phyloP scores from a whole-genome alignment of 2,888 invertebrate genomes.

The Drosophila meridionalis region DNA sequence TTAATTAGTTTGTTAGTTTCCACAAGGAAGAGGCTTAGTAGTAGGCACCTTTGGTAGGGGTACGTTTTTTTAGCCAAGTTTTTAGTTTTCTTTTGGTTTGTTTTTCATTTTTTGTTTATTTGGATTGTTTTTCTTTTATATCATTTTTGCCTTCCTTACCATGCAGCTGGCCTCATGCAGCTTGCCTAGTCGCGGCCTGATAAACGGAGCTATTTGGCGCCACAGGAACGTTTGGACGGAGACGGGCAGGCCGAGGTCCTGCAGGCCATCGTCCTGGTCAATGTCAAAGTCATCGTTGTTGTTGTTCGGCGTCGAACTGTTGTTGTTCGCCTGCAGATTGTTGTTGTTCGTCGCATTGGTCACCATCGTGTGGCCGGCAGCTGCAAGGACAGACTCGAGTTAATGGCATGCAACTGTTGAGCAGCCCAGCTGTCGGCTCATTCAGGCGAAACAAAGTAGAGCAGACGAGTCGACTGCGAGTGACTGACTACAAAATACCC shows the following conservation, averaged over 20 bases:
- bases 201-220: conserved; percentile 98
- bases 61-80: conserved; percentile 11
- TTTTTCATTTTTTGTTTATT: neutral
- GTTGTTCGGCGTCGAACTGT: conserved; percentile 76
- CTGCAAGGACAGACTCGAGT: conserved; percentile 41
- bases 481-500: conserved; percentile 4
- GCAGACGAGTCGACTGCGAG: neutral
- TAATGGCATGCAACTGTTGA: conserved; percentile 61
- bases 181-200: conserved; percentile 97
- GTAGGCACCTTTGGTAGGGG: conserved; percentile 15
- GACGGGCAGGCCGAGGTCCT: conserved; percentile 94
- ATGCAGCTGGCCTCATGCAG: conserved; percentile 98
- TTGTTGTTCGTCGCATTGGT: conserved; percentile 74
- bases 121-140: neutral
- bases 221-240: conserved; percentile 99
- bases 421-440: neutral
- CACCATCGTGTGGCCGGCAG: conserved; percentile 71
- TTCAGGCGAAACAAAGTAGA: neutral
- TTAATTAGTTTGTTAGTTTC: conserved; percentile 4
- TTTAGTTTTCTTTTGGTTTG: neutral
- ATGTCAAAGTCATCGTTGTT: conserved; percentile 83
- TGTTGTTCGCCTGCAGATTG: conserved; percentile 73
- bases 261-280: conserved; percentile 87
- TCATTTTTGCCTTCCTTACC: conserved; percentile 87
- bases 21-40: conserved; percentile 25